These are phyloP conservation scores for Tromatobia lineatoria DNA, from an alignment of 2,888 invertebrate genomes.

Conservation along the genomic window DNA sequence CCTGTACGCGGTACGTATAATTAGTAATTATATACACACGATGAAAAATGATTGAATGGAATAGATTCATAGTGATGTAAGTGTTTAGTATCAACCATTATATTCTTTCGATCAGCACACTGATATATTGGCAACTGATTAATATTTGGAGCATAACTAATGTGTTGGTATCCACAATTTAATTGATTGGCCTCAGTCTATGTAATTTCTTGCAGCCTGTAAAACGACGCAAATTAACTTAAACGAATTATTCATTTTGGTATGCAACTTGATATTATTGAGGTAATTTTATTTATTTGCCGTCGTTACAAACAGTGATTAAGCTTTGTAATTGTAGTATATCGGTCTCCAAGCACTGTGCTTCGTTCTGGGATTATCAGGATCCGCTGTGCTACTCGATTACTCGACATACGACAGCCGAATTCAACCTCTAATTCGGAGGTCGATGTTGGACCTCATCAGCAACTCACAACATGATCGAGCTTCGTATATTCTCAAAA, in stretches of 20 bases:
- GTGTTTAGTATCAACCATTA: too few relatives aligned
- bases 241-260: too few relatives aligned
- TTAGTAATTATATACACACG: neutral
- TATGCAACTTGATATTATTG: neutral
- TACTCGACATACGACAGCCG: slow-evolving; percentile 93
- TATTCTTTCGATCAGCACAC: too few relatives aligned
- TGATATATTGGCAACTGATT: too few relatives aligned
- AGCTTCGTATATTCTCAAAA: slow-evolving; percentile 89
- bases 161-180: too few relatives aligned
- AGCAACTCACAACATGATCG: slow-evolving; percentile 91
- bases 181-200: too few relatives aligned
- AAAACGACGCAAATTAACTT: too few relatives aligned
- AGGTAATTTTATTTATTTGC: neutral
- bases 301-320: neutral
- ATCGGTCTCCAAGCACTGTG: slow-evolving; percentile 90
- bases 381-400: slow-evolving; percentile 92
- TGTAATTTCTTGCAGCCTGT: neutral
- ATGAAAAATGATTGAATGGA: too few relatives aligned
- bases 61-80: too few relatives aligned
- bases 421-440: slow-evolving; percentile 91
- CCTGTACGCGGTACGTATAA: slow-evolving; percentile 89
- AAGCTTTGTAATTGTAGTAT: slow-evolving; percentile 87
- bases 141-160: too few relatives aligned
- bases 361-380: slow-evolving; percentile 91
- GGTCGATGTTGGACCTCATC: slow-evolving; percentile 91